A percentile compares a stretch with the other conserved stretches of the same genome.
Conservation (phyloP, 2,113 vertebrate genomes). For the Leiothrix lutea region DNA sequence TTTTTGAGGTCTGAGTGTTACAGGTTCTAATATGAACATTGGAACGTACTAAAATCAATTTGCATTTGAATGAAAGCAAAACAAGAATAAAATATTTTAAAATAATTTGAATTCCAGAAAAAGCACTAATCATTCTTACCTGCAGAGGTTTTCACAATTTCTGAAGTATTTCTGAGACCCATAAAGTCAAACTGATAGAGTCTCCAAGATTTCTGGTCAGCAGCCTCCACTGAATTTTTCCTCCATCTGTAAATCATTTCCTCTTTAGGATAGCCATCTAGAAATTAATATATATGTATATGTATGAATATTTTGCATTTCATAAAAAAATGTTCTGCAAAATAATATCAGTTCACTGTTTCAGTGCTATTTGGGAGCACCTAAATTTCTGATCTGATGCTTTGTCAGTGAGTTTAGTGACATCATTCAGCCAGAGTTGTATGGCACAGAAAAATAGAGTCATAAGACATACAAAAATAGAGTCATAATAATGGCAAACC, state of each 20-base stretch:
- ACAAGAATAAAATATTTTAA: background rate
- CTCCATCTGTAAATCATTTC: conserved; percentile 98
- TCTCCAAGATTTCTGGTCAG: conserved; percentile 94
- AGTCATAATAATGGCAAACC: background rate
- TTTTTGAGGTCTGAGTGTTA: background rate
- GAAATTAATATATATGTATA: conserved; percentile 54
- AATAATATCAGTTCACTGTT: background rate
- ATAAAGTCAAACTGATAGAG: conserved; percentile 98
- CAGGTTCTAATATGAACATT: background rate
- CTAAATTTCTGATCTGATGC: background rate
- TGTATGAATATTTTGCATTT: background rate
- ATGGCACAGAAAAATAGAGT: background rate
- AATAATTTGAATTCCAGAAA: background rate
- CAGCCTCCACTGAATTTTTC: conserved; percentile 92
- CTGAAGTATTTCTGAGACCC: conserved; percentile 92
- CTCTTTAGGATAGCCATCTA: conserved; percentile 95
- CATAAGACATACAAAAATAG: background rate
- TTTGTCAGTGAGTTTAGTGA: background rate
- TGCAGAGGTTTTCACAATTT: conserved; percentile 87
- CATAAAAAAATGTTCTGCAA: background rate
- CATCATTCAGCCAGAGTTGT: background rate
- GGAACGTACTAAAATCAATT: background rate
- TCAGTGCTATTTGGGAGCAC: background rate
- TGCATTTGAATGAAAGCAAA: background rate
- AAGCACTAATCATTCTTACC: conserved; percentile 71